Base-by-base conservation (phyloP, 2,797 vertebrate species). In the Chaetophractus vellerosus region DNA sequence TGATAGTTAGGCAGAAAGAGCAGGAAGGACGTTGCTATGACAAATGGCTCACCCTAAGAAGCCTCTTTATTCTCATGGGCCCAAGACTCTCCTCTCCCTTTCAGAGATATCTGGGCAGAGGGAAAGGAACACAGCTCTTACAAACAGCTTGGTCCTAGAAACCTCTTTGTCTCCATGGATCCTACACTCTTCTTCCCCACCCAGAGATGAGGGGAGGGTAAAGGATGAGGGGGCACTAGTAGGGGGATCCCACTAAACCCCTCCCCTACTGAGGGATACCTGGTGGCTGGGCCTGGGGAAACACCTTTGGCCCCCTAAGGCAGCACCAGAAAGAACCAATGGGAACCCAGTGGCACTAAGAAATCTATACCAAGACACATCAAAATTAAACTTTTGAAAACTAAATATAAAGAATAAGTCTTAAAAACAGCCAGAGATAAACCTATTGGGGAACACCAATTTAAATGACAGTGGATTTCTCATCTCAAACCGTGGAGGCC, bases 351-450 rank as follows among this genome's bases (percentile, higher is more conserved):
- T 18, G 31, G 3, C 50, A 55, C 52, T 3, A 55, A 55, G n/a
- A 91, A 71, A 93, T 81, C 15, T 12, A 71, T 85, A 23, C 64
- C 12, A 86, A 68, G 28, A 91, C 21, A 78, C 21, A 83, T 63
- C 63, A 93, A 55, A 85, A 78, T 63, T 82, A 68, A 78, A 85
- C 38, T 16, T 82, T 45, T 63, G 4, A 19, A 91, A 75, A 91
- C 11, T 69, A 55, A 80, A 91, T 38, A 66, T 31, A 69, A 45
- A 52, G 19, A 18, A 82, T 45, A 69, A n/a, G 48, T n/a, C 33
- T 86, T 93, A 9, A 86, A 68, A 89, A 82, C 0, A 81, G 33
- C 15, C 50, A 75, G 45, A 64, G 12, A 95, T 26, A 59, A 69
- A 55, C 8, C 50, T 57, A 0, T 61, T 21, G 36, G 23, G 31